phyloP scores from a whole-genome alignment of 2,797 vertebrate species.

The Botia almorhae region DNA sequence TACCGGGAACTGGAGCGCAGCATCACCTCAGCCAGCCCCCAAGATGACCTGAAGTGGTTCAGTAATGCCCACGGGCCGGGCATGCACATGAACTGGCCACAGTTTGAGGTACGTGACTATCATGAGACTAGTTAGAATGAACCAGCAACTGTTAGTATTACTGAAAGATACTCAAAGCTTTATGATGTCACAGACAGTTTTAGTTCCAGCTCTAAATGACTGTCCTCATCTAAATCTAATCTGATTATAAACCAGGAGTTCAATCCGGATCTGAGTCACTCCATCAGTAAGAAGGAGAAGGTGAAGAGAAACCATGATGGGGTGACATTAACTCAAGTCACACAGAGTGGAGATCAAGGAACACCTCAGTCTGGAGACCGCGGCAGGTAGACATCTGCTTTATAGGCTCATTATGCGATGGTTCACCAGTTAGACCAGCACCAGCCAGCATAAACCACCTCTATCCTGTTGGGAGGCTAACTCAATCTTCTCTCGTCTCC shows the following conservation, averaged over 20 bases:
- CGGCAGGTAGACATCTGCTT: constrained; percentile 79
- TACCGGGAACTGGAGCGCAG: constrained; percentile 90
- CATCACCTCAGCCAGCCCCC: constrained; percentile 85
- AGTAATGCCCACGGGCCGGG: constrained; percentile 85
- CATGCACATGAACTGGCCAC: constrained; percentile 98
- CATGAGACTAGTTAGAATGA: no score
- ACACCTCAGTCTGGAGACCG: constrained; percentile 79
- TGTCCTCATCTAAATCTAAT: no score
- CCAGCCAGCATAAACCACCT: no score
- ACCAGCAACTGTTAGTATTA: no score
- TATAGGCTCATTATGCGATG: no score
- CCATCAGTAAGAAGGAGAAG: constrained; percentile 87
- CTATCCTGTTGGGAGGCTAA: no score
- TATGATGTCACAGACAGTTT: no score
- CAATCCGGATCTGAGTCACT: constrained; percentile 88
- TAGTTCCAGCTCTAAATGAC: no score
- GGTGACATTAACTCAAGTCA: constrained; percentile 78
- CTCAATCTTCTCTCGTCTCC: background rate
- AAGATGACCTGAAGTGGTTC: constrained; percentile 96
- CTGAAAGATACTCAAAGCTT: no score
- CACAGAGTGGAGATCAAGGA: constrained; percentile 70
- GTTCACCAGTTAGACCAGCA: no score
- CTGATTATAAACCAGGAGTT: constrained; percentile 83
- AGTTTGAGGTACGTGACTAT: constrained; percentile 86
- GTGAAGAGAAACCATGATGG: constrained; percentile 85